Evolutionary conservation across 1,140 invertebrate genomes (phyloP).

Genomic region (Brachionus plicatilis): DNA sequence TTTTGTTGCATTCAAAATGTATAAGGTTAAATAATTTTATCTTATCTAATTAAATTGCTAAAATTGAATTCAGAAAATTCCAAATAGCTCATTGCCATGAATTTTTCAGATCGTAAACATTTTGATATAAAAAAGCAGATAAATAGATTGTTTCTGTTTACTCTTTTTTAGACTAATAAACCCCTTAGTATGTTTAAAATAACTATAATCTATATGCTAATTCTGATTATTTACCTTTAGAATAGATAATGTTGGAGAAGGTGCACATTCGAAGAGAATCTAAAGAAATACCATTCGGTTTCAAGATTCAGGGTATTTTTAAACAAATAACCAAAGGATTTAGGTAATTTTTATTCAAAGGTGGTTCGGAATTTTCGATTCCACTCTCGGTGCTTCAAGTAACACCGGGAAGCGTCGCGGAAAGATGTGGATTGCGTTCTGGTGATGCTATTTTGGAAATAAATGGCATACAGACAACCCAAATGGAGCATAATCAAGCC

Average conservation of each 20-base stretch:
- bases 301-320: conserved; percentile 26
- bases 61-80: neutral
- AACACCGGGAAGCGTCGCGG: conserved; percentile 50
- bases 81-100: neutral
- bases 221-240: neutral
- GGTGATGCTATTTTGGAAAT: conserved; percentile 54
- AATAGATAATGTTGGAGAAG: neutral
- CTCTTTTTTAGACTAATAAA: neutral
- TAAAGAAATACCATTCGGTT: conserved; percentile 14
- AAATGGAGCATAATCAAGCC: conserved; percentile 51
- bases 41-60: neutral
- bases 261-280: neutral
- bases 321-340: neutral
- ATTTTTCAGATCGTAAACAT: neutral
- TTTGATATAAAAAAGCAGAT: neutral
- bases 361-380: conserved; percentile 21
- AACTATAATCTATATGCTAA: neutral
- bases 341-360: neutral
- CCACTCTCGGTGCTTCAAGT: conserved; percentile 46
- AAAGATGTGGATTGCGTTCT: conserved; percentile 47
- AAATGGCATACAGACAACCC: conserved; percentile 46
- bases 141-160: neutral
- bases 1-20: neutral
- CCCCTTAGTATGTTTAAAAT: neutral
- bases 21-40: conserved; percentile 34